Evolutionary conservation across 92 coral and sea anemone genomes (phyloP), one percentile per base, ranked within the genome.

Genomic region (Pocillopora grandis): DNA sequence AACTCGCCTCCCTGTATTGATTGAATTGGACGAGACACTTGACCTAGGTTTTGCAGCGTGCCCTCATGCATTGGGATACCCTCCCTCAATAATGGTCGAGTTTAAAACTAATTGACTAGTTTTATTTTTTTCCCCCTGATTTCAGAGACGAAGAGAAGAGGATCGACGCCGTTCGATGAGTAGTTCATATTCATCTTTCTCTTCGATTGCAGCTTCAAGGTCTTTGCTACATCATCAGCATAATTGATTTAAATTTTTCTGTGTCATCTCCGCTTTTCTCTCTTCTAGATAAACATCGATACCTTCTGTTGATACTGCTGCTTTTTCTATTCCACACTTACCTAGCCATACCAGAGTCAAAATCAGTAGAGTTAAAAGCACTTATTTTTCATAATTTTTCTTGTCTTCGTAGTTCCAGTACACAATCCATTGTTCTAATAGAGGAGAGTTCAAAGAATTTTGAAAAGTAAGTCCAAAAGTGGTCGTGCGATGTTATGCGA

Each of bases 391-490:
- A 33, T 42, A 33, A 55, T 2, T 5, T 69, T 23, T 62, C 31
- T 49, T 62, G 20, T 81, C 10, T 12, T 48, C 52, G 52, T 21
- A 81, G 72, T 77, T 55, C 37, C 60, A 82, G 79, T 63, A 36
- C 68, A 13, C 68, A 86, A n/a, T 86, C 93, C 65, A 62, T 76
- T 23, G 81, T 71, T 31, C 90, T 90, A 15, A 90, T 86, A 33
- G 87, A 90, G 59, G 87, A 90, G 76, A 90, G 90, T 68, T 81
- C 78, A n/a, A 79, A 67, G 72, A 78, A 66, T 49, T 77, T 90
- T 55, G 93, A 86, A 78, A 86, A 55, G 93, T 86, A 59, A 86
- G 85, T 70, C 42, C 7, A 66, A 23, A 33, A 52, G 75, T 37
- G 14, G 33, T 70, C 33, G 17, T 15, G 55, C 20, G 21, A 70